These are phyloP conservation scores for Phoxinus dragarum DNA, from an alignment of 2,797 vertebrate species.

Conservation along the genomic window DNA sequence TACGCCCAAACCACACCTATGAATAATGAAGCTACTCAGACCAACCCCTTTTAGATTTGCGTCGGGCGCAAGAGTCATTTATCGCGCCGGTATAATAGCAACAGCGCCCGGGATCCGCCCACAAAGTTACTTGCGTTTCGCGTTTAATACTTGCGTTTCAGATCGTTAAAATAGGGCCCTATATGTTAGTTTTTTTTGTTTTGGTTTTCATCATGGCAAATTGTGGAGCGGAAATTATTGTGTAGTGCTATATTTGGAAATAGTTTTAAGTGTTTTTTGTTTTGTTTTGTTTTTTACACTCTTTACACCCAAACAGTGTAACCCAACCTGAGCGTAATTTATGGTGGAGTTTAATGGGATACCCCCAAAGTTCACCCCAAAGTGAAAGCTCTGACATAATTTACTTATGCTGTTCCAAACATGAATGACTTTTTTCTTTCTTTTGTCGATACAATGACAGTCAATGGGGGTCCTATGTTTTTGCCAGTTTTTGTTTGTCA, in stretches of 20 bases:
- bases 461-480: background rate
- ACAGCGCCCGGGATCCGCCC: too few species aligned
- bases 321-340: background rate
- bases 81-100: too few species aligned
- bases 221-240: background rate
- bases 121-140: too few species aligned
- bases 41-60: too few species aligned
- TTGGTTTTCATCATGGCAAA: background rate
- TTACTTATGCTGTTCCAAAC: background rate
- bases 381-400: background rate
- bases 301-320: background rate
- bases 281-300: too few species aligned
- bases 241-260: background rate
- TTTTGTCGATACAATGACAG: background rate
- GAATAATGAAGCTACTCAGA: too few species aligned
- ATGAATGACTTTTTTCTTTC: background rate
- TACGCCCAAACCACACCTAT: too few species aligned
- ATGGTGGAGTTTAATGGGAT: background rate
- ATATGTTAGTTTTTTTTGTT: background rate
- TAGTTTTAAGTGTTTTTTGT: too few species aligned
- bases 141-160: too few species aligned
- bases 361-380: too few species aligned
- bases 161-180: too few species aligned
- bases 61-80: too few species aligned
- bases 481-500: background rate